These are phyloP conservation scores for Agrotis exclamationis DNA, from an alignment of 2,888 invertebrate genomes.

Conservation along the genomic window DNA sequence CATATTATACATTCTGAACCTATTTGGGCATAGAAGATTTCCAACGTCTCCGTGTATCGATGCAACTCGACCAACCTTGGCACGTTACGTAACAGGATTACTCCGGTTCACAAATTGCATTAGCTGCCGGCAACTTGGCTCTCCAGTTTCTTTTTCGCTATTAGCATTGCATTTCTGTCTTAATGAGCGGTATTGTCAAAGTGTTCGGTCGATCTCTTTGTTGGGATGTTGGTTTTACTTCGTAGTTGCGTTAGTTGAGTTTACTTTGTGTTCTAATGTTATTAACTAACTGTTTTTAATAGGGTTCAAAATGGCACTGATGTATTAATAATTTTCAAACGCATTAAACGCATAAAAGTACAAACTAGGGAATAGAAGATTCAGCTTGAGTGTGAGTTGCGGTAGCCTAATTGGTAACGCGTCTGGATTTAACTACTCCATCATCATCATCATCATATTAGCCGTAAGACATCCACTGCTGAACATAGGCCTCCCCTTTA, in stretches of 20 bases:
- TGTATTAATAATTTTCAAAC: too few species aligned
- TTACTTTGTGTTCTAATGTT: neutral
- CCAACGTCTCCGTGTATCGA: conserved; percentile 6
- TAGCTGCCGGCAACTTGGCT: conserved; percentile 21
- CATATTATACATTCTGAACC: neutral
- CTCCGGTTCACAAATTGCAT: conserved; percentile 56
- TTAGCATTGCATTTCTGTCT: conserved; percentile 9
- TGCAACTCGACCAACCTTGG: conserved; percentile 43
- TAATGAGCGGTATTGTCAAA: conserved; percentile 10
- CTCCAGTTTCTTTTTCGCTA: conserved; percentile 23
- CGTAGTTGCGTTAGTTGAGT: neutral
- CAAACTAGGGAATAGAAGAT: too few species aligned
- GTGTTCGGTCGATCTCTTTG: neutral
- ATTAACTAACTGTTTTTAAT: neutral
- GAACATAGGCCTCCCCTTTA: too few species aligned
- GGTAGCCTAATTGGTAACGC: too few species aligned
- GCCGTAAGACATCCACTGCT: too few species aligned
- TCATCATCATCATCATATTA: too few species aligned
- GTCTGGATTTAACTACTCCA: too few species aligned
- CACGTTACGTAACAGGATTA: conserved; percentile 55
- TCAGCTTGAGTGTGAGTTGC: too few species aligned
- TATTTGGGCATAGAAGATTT: conserved; percentile 24
- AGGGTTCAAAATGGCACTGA: too few species aligned
- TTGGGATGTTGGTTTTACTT: neutral
- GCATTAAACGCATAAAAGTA: too few species aligned